phyloP scores from a whole-genome alignment of 1,140 invertebrate species.

The Drosophila gunungcola region DNA sequence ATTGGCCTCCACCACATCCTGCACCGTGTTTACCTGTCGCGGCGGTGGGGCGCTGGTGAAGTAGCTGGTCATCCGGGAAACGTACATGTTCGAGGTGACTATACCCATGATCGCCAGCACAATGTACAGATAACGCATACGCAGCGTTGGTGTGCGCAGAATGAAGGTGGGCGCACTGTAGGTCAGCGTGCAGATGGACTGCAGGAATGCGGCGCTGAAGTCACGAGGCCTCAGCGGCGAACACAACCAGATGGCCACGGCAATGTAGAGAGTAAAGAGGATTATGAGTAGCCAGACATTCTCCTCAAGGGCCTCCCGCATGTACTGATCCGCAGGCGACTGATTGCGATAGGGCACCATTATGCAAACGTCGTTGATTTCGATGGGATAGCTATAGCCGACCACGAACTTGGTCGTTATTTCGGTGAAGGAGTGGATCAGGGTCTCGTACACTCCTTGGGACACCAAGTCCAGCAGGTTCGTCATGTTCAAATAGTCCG shows the following conservation, averaged over 20 bases:
- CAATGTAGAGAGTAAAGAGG: conserved; percentile 50
- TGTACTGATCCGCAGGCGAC: conserved; percentile 56
- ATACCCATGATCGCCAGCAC: conserved; percentile 64
- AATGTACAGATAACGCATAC: conserved; percentile 63
- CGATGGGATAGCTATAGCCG: conserved; percentile 70
- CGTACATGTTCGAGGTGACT: conserved; percentile 71
- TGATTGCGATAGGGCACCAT: conserved; percentile 74
- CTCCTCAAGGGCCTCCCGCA: conserved; percentile 52
- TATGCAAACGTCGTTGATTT: conserved; percentile 77
- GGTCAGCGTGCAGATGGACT: conserved; percentile 62
- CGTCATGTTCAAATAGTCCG: conserved; percentile 39
- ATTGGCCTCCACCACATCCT: conserved; percentile 67
- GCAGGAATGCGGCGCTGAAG: conserved; percentile 61
- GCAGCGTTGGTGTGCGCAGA: conserved; percentile 32
- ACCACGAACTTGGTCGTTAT: conserved; percentile 31
- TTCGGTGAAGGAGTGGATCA: conserved; percentile 73
- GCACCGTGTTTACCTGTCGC: conserved; percentile 53
- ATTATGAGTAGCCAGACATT: conserved; percentile 58
- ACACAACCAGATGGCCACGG: conserved; percentile 65
- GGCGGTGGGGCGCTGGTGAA: conserved; percentile 54
- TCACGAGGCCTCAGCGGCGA: conserved; percentile 55
- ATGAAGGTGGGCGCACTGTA: conserved; percentile 49
- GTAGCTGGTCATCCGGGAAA: conserved; percentile 73
- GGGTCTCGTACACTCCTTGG: conserved; percentile 67
- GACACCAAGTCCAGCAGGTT: conserved; percentile 45